Evolutionary conservation across 2,888 invertebrate species (phyloP).

Genomic region (Archaeoteleia sp.): DNA sequence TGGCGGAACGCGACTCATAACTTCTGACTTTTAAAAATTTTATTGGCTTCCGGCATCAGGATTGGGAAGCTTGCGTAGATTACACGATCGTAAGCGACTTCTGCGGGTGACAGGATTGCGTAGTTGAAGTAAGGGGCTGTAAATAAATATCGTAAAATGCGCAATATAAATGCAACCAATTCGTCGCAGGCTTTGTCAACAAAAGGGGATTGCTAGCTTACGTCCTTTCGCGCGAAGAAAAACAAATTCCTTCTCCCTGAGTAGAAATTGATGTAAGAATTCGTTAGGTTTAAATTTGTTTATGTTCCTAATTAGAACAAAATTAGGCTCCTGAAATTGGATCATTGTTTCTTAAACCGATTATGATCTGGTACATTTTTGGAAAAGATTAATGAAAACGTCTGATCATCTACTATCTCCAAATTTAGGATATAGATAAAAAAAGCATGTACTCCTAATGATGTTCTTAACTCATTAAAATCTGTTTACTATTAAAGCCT

Average conservation of each 20-base stretch:
- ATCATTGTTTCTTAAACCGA: too few species aligned
- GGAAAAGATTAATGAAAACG: too few species aligned
- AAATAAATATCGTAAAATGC: slow-evolving; percentile 72
- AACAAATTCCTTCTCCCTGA: slow-evolving; percentile 3
- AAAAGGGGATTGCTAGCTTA: slow-evolving; percentile 40
- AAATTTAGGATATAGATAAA: too few species aligned
- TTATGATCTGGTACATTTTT: too few species aligned
- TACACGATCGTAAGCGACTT: slow-evolving; percentile 50
- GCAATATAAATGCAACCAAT: slow-evolving; percentile 71
- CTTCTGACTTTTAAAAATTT: slow-evolving; percentile 50
- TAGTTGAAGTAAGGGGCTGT: slow-evolving; percentile 48
- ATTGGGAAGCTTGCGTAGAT: slow-evolving; percentile 40
- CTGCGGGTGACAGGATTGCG: slow-evolving; percentile 51
- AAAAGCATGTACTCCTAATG: too few species aligned
- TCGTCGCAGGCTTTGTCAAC: slow-evolving; percentile 59
- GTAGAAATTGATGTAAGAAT: too few species aligned
- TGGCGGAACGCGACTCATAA: slow-evolving; percentile 41
- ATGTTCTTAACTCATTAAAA: too few species aligned
- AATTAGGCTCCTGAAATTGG: too few species aligned
- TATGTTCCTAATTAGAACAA: too few species aligned
- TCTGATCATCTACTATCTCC: too few species aligned
- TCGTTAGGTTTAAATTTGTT: too few species aligned
- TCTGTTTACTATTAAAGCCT: too few species aligned
- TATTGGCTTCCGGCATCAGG: slow-evolving; percentile 31
- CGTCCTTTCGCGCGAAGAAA: slow-evolving; percentile 20